These are phyloP conservation scores for Enteromius fasciolatus DNA, from an alignment of 2,797 vertebrate species.

Conservation along the genomic window DNA sequence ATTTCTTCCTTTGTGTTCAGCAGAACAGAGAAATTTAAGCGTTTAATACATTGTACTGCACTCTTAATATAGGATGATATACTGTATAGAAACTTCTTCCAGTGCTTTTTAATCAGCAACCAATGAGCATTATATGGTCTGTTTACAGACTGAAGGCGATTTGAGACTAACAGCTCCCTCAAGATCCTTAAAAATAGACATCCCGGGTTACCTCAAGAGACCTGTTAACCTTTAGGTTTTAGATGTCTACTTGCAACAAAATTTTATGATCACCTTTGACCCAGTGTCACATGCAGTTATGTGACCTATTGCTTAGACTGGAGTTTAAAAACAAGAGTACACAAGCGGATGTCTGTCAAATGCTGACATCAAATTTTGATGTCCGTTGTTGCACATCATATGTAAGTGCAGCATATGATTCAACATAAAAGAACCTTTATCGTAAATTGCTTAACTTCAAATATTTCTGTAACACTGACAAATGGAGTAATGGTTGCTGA, in stretches of 20 bases:
- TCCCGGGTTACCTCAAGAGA: conserved; percentile 34
- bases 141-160: not conserved
- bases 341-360: conserved; percentile 27
- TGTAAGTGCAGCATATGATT: not conserved
- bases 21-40: too few species aligned
- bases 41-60: too few species aligned
- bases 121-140: not conserved
- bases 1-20: too few species aligned
- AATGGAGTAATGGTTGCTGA: not conserved
- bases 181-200: conserved; percentile 32
- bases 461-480: not conserved
- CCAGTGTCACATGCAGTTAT: conserved; percentile 22
- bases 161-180: conserved; percentile 3
- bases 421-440: not conserved
- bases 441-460: too few species aligned
- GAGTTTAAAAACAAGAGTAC: conserved; percentile 37
- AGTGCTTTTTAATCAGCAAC: not conserved
- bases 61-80: not conserved
- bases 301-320: conserved; percentile 32
- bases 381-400: not conserved
- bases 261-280: conserved; percentile 38
- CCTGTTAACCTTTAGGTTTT: conserved; percentile 37
- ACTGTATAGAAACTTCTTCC: not conserved
- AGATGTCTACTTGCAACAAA: conserved; percentile 40
- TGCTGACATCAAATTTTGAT: not conserved